Conservation (phyloP, 2,888 invertebrate species). For the Eupithecia subumbrata region DNA sequence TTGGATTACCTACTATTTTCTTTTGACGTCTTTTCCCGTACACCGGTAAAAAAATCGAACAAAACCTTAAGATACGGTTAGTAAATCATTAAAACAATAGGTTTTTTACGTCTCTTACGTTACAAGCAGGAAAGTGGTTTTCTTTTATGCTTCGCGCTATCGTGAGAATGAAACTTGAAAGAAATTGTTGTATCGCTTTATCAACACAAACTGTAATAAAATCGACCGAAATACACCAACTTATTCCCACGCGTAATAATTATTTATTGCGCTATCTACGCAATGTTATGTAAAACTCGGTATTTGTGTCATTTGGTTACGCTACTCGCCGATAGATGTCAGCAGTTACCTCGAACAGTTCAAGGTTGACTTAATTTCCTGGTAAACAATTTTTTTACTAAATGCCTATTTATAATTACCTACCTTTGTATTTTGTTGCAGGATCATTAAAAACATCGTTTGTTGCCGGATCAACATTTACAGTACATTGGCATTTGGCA, state of each 20-base stretch:
- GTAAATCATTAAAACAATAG: slow-evolving; percentile 14
- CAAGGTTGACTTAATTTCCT: slow-evolving; percentile 11
- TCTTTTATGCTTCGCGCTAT: not conserved
- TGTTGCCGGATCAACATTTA: slow-evolving; percentile 92
- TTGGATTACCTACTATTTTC: slow-evolving; percentile 33
- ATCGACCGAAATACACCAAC: slow-evolving; percentile 44
- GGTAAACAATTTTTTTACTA: not conserved
- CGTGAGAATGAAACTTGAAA: slow-evolving; percentile 45
- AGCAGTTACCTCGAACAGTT: slow-evolving; percentile 31
- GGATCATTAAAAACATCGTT: slow-evolving; percentile 92
- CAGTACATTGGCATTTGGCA: slow-evolving; percentile 96
- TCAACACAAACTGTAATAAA: slow-evolving; percentile 34
- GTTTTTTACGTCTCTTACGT: slow-evolving; percentile 25
- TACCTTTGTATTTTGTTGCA: slow-evolving; percentile 69
- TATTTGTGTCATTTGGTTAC: slow-evolving; percentile 42
- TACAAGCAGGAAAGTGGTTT: not conserved
- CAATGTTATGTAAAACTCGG: slow-evolving; percentile 45
- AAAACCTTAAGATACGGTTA: not conserved
- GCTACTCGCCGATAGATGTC: slow-evolving; percentile 54
- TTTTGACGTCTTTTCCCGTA: not conserved
- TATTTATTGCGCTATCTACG: slow-evolving; percentile 62
- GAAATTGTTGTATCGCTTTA: slow-evolving; percentile 43
- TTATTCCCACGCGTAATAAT: slow-evolving; percentile 49
- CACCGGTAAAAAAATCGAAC: not conserved
- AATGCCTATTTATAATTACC: not conserved